phyloP scores from a whole-genome alignment of 1,140 invertebrate genomes.

The Lutraria rhynchaena region DNA sequence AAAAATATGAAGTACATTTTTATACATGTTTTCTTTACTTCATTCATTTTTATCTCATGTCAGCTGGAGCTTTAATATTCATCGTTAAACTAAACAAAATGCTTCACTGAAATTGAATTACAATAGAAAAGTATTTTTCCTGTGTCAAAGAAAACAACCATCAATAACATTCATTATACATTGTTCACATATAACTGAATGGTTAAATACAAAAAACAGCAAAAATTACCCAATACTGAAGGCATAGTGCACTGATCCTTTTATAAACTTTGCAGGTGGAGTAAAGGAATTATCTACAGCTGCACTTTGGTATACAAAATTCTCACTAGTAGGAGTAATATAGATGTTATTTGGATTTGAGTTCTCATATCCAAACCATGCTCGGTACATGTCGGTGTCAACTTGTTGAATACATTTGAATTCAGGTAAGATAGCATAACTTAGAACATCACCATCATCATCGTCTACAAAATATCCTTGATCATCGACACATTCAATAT shows the following conservation, averaged over 20 bases:
- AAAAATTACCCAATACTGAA: constrained; percentile 64
- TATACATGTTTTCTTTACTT: too few relatives aligned
- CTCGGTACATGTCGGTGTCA: constrained; percentile 33
- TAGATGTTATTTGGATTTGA: constrained; percentile 70
- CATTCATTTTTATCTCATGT: too few relatives aligned
- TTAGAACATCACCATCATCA: constrained; percentile 56
- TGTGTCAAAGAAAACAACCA: too few relatives aligned
- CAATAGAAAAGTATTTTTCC: too few relatives aligned
- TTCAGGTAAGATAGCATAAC: constrained; percentile 52
- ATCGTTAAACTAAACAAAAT: too few relatives aligned
- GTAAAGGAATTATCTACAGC: not conserved
- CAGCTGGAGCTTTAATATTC: too few relatives aligned
- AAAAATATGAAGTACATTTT: not conserved
- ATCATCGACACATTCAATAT: constrained; percentile 67
- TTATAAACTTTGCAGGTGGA: constrained; percentile 62
- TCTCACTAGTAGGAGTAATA: constrained; percentile 63
- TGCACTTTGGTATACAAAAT: constrained; percentile 50
- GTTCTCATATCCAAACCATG: constrained; percentile 75
- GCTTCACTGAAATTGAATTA: too few relatives aligned
- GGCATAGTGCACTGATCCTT: constrained; percentile 61
- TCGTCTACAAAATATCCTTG: constrained; percentile 69
- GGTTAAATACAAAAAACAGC: not conserved
- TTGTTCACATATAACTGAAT: too few relatives aligned
- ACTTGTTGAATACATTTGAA: constrained; percentile 65
- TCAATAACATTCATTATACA: too few relatives aligned